Evolutionary conservation across 2,113 vertebrate genomes (phyloP), one percentile per base, ranked within the genome.

Genomic region (Noctilio leporinus): DNA sequence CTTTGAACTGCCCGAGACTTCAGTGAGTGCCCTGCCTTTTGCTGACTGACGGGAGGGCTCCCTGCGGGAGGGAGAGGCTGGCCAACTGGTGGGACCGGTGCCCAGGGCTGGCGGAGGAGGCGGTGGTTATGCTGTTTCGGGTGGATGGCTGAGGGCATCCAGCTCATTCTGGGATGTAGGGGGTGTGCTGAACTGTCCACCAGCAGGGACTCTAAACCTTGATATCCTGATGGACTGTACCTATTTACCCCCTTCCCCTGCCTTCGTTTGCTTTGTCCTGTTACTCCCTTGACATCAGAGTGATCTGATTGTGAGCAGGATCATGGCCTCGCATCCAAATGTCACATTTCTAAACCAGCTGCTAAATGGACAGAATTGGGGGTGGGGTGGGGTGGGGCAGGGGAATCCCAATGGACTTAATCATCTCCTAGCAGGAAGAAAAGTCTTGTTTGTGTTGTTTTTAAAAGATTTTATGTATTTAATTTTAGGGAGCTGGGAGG

Each of bases 1-100:
- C 99, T 95, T 98, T 99, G 89, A 99, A 99, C 98, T 99, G 99
- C 97, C 99, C 99, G 9, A 97, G 98, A 97, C 98, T 99, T 83
- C 99, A 99, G 99, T 99, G 98, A 99, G 99, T 98, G 97, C 82
- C 69, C 0, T 1, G 6, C 82, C 59, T 69, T 57, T 4, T 26
- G 43, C 91, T 49, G 65, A 70, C 35, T 30, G 43, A 45, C 35
- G 1, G 83, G 45, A 53, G 49, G 69, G 30, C 81, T 87, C 40
- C 84, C 51, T 1, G 28, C 17, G 33, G 59, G 53, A n/a, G 14
- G 43, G 76, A 10, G 11, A 12, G 51, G 45, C 43, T 78, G 30
- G 55, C 30, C 19, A 73, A 73, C 45, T 10, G 20, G 40, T 3
- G 2, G n/a, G 1, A 3, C 12, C 4, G 3, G 33, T 35, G 62